Evolutionary conservation across 2,113 vertebrate species (phyloP), one percentile per base, ranked within the genome.

Genomic region (rat (Rattus norvegicus)): DNA sequence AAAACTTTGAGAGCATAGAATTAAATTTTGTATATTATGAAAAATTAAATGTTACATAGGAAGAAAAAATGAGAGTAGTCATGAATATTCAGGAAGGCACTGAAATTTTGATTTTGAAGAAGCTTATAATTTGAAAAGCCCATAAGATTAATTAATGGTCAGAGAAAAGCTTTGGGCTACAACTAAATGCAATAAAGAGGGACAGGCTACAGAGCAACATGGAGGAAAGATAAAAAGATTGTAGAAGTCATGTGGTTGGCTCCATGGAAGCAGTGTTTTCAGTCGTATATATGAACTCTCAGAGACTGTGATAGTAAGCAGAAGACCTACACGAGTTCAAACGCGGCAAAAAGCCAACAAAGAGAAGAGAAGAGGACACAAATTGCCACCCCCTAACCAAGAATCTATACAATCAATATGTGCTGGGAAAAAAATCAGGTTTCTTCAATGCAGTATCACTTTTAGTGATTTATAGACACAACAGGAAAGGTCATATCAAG

Each of bases 41-140:
- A 91, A 92, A 96, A 73, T 36, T 49, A 33, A 93, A 69, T 80
- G 8, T 9, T 88, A 49, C n/a, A 61, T 86, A 83, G 61, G 75
- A 88, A 85, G 72, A 95, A 1, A 72, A 86, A 17, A 81, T 2
- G 70, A 33, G n/a, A 93, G 19, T 59, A 49, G n/a, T 88, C 11
- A 56, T 28, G 20, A 75, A 65, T n/a, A 24, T 70, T 90, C 39
- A 65, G 2, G n/a, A 93, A 90, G 16, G 19, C 92, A 79, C 8
- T 36, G 2, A 47, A 30, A 65, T 19, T 85, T 92, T 63, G 12
- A 43, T 49, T 92, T 94, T 96, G 54, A 95, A 79, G 30, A 90
- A 86, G 16, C 19, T 33, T 28, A 65, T 30, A 75, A 65, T 69
- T 89, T 43, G 47, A 33, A 24, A 86, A 54, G 24, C 8, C 10